These are phyloP conservation scores for Drosophila niveifrons DNA, from an alignment of 2,888 invertebrate genomes.

Conservation along the genomic window DNA sequence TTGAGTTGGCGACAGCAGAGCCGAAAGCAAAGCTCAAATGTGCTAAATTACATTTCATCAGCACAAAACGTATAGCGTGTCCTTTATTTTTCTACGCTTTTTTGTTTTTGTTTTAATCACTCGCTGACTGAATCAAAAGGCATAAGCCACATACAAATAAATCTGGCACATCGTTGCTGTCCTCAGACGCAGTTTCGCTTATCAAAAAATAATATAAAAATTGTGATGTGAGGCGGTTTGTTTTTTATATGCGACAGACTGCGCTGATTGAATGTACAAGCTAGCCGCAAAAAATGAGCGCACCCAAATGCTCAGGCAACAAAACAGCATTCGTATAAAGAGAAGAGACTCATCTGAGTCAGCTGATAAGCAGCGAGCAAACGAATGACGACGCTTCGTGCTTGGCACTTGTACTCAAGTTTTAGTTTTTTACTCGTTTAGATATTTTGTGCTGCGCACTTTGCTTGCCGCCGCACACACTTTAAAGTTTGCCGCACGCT, in stretches of 20 bases:
- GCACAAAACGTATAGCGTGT: slow-evolving; percentile 23
- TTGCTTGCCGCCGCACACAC: slow-evolving; percentile 24
- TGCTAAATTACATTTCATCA: slow-evolving; percentile 75
- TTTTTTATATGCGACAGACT: slow-evolving; percentile 51
- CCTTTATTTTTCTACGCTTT: slow-evolving; percentile 21
- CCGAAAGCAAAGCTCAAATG: slow-evolving; percentile 38
- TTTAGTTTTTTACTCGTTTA: slow-evolving; percentile 29
- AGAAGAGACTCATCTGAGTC: slow-evolving; percentile 25
- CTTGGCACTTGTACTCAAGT: slow-evolving; percentile 57
- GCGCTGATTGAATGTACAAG: slow-evolving; percentile 62
- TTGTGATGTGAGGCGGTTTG: slow-evolving; percentile 21
- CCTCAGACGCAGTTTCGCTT: slow-evolving; percentile 59
- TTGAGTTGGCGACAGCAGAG: slow-evolving; percentile 39
- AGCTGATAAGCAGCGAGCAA: slow-evolving; percentile 53
- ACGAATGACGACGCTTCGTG: slow-evolving; percentile 65
- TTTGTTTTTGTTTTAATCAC: slow-evolving; percentile 69
- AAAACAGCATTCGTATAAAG: neutral
- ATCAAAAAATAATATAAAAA: slow-evolving; percentile 31
- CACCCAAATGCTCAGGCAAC: slow-evolving; percentile 14
- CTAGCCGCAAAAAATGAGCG: slow-evolving; percentile 37
- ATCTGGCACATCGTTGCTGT: slow-evolving; percentile 60
- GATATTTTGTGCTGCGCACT: slow-evolving; percentile 54
- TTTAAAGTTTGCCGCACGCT: slow-evolving; percentile 55
- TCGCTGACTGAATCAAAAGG: slow-evolving; percentile 18
- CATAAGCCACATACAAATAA: slow-evolving; percentile 18